These are phyloP conservation scores for Azemiops feae DNA, from an alignment of 2,113 vertebrate genomes.

Conservation along the genomic window DNA sequence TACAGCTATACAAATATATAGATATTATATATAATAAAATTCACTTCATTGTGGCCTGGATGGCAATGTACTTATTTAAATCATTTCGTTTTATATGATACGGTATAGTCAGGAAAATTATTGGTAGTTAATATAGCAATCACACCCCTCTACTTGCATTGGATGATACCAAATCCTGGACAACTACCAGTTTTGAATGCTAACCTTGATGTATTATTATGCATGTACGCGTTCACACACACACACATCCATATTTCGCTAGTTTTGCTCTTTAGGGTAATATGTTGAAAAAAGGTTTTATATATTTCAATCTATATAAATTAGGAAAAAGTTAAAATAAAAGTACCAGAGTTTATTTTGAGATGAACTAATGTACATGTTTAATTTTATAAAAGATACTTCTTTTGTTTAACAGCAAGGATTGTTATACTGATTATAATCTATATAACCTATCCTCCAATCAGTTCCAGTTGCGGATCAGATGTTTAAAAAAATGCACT, in stretches of 20 bases:
- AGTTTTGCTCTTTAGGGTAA: neutral
- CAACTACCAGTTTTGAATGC: neutral
- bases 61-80: neutral
- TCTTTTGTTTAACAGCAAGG: neutral
- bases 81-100: neutral
- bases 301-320: neutral
- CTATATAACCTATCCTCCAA: neutral
- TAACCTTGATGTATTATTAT: neutral
- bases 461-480: neutral
- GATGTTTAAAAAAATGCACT: neutral
- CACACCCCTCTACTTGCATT: neutral
- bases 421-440: neutral
- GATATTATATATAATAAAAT: neutral
- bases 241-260: conserved; percentile 8
- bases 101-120: neutral
- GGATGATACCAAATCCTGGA: neutral
- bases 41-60: neutral
- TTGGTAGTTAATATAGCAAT: neutral
- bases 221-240: neutral
- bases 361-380: neutral
- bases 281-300: neutral
- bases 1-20: conserved; percentile 19
- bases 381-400: neutral
- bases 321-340: neutral
- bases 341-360: neutral